Base-by-base conservation (phyloP, 2,797 vertebrate genomes). In the Enoplosus armatus region DNA sequence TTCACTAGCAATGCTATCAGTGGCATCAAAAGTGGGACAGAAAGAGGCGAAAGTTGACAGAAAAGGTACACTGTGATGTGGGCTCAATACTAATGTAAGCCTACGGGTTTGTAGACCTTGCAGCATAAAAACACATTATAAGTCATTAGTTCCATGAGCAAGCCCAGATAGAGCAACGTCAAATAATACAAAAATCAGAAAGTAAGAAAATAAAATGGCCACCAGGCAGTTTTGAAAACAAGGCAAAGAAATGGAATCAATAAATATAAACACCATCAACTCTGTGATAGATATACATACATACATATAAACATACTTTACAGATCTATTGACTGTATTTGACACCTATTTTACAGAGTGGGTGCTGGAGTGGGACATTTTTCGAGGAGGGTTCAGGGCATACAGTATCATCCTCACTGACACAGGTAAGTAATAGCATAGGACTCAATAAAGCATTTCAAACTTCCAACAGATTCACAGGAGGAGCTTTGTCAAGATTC, bases 291-390 rank as follows among this genome's bases (percentile, higher is more conserved):
- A 95, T 94, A 92, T 94, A 95, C 93, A 95, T 94, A 95, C 94
- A 94, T 94, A 96, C 94, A 95, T 94, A 95, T 95, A 94, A 94
- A 96, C 94, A 96, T 92, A 94, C 90, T 95, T 92, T 95, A 96
- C 95, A 96, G 85, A 90, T 89, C 89, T 91, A 90, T 87, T 85
- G 80, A 90, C 92, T 89, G 89, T 85, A 88, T 91, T 91, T 82
- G 53, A 93, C 89, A 93, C 88, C 89, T 90, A 93, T 90, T 94
- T 90, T 94, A 93, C 90, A 93, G 87, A 80, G 90, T 85, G 83
- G 87, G 78, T 90, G 89, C 77, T 80, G 74, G 70, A 86, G 64
- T 83, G 72, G 84, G 81, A 88, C 72, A 71, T 73, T 85, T 85
- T 81, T 79, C n/a, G 59, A 83, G 83, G 61, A 80, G 72, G 80